These are phyloP conservation scores for Ecliptopera silaceata DNA, from an alignment of 2,888 invertebrate genomes.

Conservation along the genomic window DNA sequence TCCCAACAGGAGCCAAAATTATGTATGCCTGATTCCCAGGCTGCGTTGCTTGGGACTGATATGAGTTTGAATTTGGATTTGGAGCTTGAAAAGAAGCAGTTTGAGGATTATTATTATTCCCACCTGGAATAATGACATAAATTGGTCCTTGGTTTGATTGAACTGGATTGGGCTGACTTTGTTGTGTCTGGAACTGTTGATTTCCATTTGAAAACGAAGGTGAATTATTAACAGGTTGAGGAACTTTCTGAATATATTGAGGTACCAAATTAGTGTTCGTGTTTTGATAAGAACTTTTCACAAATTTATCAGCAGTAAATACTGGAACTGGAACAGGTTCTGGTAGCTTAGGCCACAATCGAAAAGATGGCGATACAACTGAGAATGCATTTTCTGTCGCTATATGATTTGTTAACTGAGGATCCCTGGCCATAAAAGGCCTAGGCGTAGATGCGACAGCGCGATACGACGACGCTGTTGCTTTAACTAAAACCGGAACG, in stretches of 20 bases:
- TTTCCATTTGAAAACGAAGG: conserved; percentile 11
- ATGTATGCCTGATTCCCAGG: conserved; percentile 9
- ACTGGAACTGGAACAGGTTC: conserved; percentile 29
- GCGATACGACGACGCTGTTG: conserved; percentile 15
- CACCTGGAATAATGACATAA: conserved; percentile 11
- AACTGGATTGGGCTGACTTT: background rate
- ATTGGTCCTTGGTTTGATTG: conserved; percentile 14
- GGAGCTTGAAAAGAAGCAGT: conserved; percentile 3
- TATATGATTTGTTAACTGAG: background rate
- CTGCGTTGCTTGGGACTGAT: conserved; percentile 15
- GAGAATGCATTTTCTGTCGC: conserved; percentile 16
- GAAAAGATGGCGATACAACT: conserved; percentile 11
- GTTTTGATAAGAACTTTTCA: conserved; percentile 18
- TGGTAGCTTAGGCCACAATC: conserved; percentile 27
- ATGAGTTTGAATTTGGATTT: conserved; percentile 1
- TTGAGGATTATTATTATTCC: conserved; percentile 12
- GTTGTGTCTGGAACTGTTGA: conserved; percentile 15
- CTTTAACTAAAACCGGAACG: conserved; percentile 19
- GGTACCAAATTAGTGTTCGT: conserved; percentile 13
- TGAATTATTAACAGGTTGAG: background rate
- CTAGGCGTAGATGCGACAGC: conserved; percentile 24
- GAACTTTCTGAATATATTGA: conserved; percentile 18
- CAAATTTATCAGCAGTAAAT: conserved; percentile 13
- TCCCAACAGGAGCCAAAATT: background rate
- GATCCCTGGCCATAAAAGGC: conserved; percentile 14